Evolutionary conservation across 1,140 invertebrate species (phyloP).

Genomic region (Trachymyrmex cornetzi): DNA sequence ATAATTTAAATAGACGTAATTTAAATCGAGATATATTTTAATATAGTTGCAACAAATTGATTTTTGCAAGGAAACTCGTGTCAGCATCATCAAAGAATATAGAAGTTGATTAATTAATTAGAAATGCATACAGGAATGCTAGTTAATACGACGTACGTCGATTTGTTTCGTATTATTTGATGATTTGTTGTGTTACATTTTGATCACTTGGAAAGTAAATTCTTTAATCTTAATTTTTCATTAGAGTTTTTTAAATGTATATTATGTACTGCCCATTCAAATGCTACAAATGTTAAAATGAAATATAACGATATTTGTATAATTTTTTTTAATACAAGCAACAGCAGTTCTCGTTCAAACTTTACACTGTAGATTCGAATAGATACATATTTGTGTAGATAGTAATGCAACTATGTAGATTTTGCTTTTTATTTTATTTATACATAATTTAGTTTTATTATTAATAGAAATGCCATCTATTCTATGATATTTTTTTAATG

Average conservation of each 20-base stretch:
- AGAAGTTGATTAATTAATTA: constrained; percentile 39
- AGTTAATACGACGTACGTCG: background rate
- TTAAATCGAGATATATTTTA: background rate
- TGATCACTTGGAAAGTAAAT: constrained; percentile 85
- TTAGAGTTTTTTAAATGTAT: constrained; percentile 43
- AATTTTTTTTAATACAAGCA: background rate
- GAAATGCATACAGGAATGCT: constrained; percentile 63
- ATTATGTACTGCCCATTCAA: background rate
- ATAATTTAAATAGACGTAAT: background rate
- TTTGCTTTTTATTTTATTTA: constrained; percentile 36
- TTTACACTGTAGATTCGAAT: constrained; percentile 14
- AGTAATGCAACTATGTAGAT: constrained; percentile 52
- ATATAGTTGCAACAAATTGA: too few species aligned
- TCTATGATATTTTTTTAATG: background rate
- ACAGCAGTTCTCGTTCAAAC: background rate
- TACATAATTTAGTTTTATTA: constrained; percentile 16
- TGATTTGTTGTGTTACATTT: constrained; percentile 83
- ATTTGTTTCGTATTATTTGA: constrained; percentile 68
- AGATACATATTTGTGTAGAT: constrained; percentile 47
- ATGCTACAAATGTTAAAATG: background rate
- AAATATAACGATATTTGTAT: background rate
- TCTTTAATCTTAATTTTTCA: constrained; percentile 53
- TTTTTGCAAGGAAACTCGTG: constrained; percentile 31
- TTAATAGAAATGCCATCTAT: constrained; percentile 7
- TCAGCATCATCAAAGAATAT: constrained; percentile 57